phyloP scores from a whole-genome alignment of 2,888 invertebrate genomes.

The Sthenelais limicola region DNA sequence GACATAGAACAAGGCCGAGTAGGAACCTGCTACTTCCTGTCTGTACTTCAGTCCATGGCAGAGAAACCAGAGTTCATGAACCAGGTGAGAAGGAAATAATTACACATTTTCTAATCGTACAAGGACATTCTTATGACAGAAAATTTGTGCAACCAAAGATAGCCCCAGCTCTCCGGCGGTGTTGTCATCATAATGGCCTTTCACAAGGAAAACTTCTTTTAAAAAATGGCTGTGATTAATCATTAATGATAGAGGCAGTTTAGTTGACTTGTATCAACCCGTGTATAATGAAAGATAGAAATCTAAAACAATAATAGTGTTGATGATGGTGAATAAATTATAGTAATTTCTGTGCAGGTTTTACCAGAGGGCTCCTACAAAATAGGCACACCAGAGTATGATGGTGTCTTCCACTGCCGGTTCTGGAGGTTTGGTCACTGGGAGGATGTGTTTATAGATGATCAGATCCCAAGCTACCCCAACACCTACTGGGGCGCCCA shows the following conservation, averaged over 20 bases:
- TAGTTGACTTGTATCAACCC: too few species aligned
- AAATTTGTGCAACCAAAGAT: too few species aligned
- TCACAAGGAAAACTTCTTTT: too few species aligned
- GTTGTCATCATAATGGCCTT: too few species aligned
- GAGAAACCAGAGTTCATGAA: constrained; percentile 53
- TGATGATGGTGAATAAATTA: background rate
- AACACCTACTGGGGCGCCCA: constrained; percentile 61
- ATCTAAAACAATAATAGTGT: too few species aligned
- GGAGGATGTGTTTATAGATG: constrained; percentile 65
- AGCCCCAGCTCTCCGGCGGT: too few species aligned
- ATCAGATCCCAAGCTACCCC: constrained; percentile 60
- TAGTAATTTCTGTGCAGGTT: constrained; percentile 54
- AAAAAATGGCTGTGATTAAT: too few species aligned
- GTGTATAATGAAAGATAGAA: too few species aligned
- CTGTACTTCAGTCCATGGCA: constrained; percentile 59
- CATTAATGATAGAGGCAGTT: too few species aligned
- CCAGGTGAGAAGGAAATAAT: constrained; percentile 55
- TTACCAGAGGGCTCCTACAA: constrained; percentile 61
- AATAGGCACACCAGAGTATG: constrained; percentile 51
- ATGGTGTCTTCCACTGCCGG: constrained; percentile 62
- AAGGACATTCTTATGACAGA: too few species aligned
- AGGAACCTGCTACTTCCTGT: constrained; percentile 67
- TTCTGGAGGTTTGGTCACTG: constrained; percentile 67
- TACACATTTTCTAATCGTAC: too few species aligned
- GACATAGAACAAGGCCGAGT: constrained; percentile 66